phyloP scores from a whole-genome alignment of 2,888 invertebrate genomes.

The Odontomyia ornata region DNA sequence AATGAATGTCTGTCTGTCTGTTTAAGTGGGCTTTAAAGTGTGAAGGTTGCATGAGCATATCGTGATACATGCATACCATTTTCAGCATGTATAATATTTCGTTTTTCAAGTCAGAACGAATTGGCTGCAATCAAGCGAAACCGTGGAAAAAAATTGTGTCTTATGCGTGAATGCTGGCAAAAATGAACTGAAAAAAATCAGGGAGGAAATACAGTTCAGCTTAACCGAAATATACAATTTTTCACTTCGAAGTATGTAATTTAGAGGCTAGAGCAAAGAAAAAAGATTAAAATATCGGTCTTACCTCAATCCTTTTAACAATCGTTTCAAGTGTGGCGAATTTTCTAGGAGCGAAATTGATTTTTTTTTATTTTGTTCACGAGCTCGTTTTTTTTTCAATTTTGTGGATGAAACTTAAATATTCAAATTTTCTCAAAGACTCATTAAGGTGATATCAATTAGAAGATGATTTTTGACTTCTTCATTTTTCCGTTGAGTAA shows the following conservation, averaged over 20 bases:
- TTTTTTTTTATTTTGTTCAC: background rate
- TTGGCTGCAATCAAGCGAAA: background rate
- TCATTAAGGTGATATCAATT: constrained; percentile 17
- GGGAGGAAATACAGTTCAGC: constrained; percentile 29
- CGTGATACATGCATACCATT: background rate
- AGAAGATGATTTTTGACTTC: constrained; percentile 17
- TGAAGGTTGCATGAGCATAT: constrained; percentile 32
- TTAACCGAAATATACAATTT: background rate
- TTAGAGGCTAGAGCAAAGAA: background rate
- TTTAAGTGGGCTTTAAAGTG: constrained; percentile 36
- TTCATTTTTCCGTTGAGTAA: background rate
- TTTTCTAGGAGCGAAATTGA: background rate
- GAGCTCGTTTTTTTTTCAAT: background rate
- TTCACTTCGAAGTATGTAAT: constrained; percentile 20
- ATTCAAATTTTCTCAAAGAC: background rate
- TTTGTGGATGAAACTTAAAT: background rate
- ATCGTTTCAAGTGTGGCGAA: constrained; percentile 2
- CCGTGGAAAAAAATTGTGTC: background rate
- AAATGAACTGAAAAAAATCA: background rate
- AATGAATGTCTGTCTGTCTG: background rate
- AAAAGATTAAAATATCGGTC: too few species aligned
- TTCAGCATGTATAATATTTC: too few species aligned
- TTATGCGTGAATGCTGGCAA: background rate
- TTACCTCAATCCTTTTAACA: background rate
- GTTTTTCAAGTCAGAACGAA: background rate